These are phyloP conservation scores for Thereva unica DNA, from an alignment of 2,888 invertebrate species.

Conservation along the genomic window DNA sequence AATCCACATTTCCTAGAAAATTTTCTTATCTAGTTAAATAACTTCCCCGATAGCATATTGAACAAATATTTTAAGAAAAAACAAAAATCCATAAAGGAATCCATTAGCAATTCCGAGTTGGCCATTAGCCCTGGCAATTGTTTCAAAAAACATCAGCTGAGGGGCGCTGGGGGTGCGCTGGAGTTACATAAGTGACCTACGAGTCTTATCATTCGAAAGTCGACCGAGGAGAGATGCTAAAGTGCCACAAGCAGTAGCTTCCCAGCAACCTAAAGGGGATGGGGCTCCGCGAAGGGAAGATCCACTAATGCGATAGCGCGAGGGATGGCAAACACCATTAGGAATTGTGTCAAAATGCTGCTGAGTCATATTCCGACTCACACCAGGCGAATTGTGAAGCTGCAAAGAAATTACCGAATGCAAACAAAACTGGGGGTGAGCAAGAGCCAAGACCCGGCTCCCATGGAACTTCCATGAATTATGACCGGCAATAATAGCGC, in stretches of 20 bases:
- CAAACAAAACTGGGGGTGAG: conserved; percentile 1
- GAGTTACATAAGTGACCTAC: conserved; percentile 16
- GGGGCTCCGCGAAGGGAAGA: conserved; percentile 14
- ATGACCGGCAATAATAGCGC: conserved; percentile 9
- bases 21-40: no score
- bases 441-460: conserved; percentile 1
- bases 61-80: conserved; percentile 30
- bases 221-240: not conserved
- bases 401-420: not conserved
- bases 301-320: conserved; percentile 22
- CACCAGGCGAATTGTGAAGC: not conserved
- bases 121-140: conserved; percentile 20
- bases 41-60: conserved; percentile 13
- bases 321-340: conserved; percentile 2
- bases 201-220: conserved; percentile 23
- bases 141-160: conserved; percentile 22
- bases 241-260: conserved; percentile 1
- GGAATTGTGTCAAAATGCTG: conserved; percentile 21
- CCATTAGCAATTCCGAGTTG: conserved; percentile 29
- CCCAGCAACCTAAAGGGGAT: no score
- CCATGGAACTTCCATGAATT: conserved; percentile 3
- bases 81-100: conserved; percentile 33
- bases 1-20: no score
- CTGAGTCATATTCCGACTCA: conserved; percentile 21
- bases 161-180: no score